Evolutionary conservation across 1,140 invertebrate genomes (phyloP), one percentile per base, ranked within the genome.

Genomic region (Drosophila kikkawai): DNA sequence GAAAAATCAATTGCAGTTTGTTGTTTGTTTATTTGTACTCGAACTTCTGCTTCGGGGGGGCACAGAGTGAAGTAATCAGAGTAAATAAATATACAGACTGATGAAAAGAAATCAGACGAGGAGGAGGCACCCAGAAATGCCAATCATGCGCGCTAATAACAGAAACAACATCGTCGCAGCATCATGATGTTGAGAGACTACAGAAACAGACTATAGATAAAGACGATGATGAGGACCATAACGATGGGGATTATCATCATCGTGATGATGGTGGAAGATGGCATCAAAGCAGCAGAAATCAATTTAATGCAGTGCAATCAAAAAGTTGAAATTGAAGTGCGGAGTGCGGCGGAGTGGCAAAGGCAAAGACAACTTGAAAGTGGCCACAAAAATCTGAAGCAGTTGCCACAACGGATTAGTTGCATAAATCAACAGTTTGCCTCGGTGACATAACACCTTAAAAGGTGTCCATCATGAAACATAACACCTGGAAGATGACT

Each of bases 261-360:
- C 41, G 56, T 44, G 41, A 58, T 17, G 51, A 60, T 37, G 36
- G 26, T 7, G 26, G 26, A 29, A 29, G 26, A 29, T 29, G 45
- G 19, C 50, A 37, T 42, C 39, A 47, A 58, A 63, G 47, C 65
- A 69, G 34, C 78, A 82, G 77, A 88, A 88, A 90, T 88, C 77
- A 90, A 88, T 88, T 90, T 90, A 84, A 88, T 88, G 84, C 84
- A 87, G 77, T 88, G 85, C 84, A 88, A 90, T 88, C 84, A 90
- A 88, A 85, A 88, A 84, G 65, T 79, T 90, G 63, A 67, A 80
- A 80, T 90, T 84, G 80, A 79, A 70, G 75, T 87, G 80, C 70
- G 51, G 70, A 58, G 19, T 9, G 37, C 12, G 59, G 1, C 37
- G 39, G 47, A 39, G 11, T 19, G 42, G 42, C 48, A 48, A 47